These are phyloP conservation scores for Brassicogethes aeneus DNA, from an alignment of 2,888 invertebrate genomes.

Conservation along the genomic window DNA sequence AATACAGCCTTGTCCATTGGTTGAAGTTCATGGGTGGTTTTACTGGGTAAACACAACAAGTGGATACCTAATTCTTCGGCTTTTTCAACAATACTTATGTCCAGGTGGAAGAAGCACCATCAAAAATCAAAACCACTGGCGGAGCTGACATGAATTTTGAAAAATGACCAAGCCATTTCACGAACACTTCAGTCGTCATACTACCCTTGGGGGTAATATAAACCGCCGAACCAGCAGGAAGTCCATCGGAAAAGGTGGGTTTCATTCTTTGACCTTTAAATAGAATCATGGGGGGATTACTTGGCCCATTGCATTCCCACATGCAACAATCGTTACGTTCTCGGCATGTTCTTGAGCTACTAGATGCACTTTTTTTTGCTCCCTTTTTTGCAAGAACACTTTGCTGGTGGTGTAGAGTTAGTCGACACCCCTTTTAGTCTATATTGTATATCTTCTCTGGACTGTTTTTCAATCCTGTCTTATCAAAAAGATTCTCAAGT, in stretches of 20 bases:
- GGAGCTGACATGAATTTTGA: constrained; percentile 19
- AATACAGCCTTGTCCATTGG: constrained; percentile 31
- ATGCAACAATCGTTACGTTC: constrained; percentile 24
- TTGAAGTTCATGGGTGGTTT: constrained; percentile 32
- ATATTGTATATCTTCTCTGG: constrained; percentile 22
- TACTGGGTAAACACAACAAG: constrained; percentile 30
- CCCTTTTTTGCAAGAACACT: constrained; percentile 7
- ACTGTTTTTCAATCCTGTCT: constrained; percentile 13
- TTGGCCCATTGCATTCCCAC: constrained; percentile 23
- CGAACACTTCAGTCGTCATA: constrained; percentile 21
- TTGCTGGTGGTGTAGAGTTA: constrained; percentile 18
- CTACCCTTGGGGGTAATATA: constrained; percentile 21
- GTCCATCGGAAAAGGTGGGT: constrained; percentile 11
- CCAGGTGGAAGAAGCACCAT: constrained; percentile 27
- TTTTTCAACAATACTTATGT: constrained; percentile 24
- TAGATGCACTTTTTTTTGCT: constrained; percentile 20
- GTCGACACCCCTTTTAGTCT: constrained; percentile 21
- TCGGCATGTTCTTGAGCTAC: constrained; percentile 26
- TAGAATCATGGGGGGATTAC: constrained; percentile 18
- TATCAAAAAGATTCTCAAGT: constrained; percentile 14
- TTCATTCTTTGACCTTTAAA: constrained; percentile 15
- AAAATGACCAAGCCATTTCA: constrained; percentile 21
- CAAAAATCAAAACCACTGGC: constrained; percentile 22
- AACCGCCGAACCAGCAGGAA: constrained; percentile 12
- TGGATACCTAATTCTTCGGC: constrained; percentile 23